These are phyloP conservation scores for Vimba vimba DNA, from an alignment of 2,113 vertebrate genomes.

Conservation along the genomic window DNA sequence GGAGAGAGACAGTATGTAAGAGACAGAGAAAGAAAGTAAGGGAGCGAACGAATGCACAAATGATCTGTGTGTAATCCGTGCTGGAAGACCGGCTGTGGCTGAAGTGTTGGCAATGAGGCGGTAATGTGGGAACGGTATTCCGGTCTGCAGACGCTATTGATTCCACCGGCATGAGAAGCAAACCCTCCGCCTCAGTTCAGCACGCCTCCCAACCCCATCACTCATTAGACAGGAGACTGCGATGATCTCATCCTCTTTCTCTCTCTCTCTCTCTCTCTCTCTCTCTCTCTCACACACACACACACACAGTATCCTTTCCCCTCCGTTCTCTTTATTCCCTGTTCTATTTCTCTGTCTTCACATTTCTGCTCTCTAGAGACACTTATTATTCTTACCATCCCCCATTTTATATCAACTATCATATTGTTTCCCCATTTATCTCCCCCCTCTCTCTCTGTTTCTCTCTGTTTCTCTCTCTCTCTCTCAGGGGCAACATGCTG, in stretches of 20 bases:
- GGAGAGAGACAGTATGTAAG: conserved; percentile 45
- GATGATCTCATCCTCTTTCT: conserved; percentile 79
- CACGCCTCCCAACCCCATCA: conserved; percentile 57
- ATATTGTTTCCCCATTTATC: conserved; percentile 6
- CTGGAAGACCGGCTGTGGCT: conserved; percentile 23
- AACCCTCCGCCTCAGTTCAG: conserved; percentile 47
- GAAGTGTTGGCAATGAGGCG: conserved; percentile 39
- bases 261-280: conserved; percentile 45
- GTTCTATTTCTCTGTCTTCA: conserved; percentile 42
- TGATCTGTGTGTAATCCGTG: conserved; percentile 50
- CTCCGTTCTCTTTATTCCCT: conserved; percentile 32
- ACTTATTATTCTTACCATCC: conserved; percentile 28
- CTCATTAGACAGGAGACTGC: conserved; percentile 75
- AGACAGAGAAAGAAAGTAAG: conserved; percentile 52
- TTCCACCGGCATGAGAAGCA: conserved; percentile 55
- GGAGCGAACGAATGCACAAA: conserved; percentile 43
- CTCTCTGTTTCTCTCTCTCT: neutral
- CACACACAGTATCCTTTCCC: conserved; percentile 21
- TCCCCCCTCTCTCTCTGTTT: neutral
- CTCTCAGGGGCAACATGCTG: neutral
- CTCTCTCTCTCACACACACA: conserved; percentile 19
- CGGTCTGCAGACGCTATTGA: conserved; percentile 66
- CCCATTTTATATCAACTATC: conserved; percentile 27
- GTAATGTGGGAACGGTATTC: conserved; percentile 50
- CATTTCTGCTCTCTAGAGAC: conserved; percentile 40